These are phyloP conservation scores for Calypte anna DNA, from an alignment of 2,113 vertebrate species.

Conservation along the genomic window DNA sequence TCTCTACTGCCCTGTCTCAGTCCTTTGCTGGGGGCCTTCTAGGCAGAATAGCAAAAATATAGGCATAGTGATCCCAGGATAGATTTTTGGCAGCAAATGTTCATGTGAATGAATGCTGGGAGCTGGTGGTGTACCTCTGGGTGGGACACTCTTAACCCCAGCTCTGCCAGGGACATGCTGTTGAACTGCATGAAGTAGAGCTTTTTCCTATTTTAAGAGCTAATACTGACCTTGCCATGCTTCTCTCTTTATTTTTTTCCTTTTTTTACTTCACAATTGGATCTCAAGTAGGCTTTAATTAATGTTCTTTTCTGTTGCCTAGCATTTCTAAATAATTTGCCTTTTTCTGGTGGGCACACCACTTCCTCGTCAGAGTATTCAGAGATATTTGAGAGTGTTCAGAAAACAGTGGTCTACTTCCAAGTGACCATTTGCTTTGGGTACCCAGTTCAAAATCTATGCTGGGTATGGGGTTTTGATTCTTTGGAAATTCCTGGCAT, in stretches of 20 bases:
- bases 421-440: slow-evolving; percentile 4
- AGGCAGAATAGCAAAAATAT: background rate
- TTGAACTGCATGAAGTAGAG: background rate
- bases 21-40: background rate
- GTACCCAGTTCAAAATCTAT: background rate
- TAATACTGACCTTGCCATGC: background rate
- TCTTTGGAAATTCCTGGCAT: slow-evolving; percentile 9
- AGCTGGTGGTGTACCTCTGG: background rate
- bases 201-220: background rate
- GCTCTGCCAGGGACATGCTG: background rate
- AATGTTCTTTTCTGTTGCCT: background rate
- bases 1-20: no score
- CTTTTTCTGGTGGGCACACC: background rate
- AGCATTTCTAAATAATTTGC: background rate
- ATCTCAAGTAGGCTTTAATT: background rate
- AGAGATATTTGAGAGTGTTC: background rate
- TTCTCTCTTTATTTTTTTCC: no score
- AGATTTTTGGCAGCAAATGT: background rate
- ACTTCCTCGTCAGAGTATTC: background rate
- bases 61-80: background rate
- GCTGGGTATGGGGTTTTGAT: background rate
- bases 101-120: background rate
- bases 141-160: background rate
- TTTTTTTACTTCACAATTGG: background rate
- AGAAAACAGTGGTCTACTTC: background rate